Evolutionary conservation across 2,797 vertebrate genomes (phyloP).

Genomic region (Channallabes apus): DNA sequence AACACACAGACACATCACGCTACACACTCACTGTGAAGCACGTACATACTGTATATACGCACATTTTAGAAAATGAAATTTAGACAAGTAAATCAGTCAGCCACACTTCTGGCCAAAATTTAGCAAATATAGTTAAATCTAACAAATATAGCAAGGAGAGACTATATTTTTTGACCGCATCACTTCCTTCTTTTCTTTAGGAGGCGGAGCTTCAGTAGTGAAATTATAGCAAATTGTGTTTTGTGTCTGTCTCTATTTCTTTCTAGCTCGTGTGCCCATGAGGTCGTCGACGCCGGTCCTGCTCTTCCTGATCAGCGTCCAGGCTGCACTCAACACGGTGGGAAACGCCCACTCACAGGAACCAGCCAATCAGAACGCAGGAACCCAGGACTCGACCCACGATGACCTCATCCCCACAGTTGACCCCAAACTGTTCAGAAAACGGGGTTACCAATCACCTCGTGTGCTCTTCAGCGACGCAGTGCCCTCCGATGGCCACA

Average conservation of each 20-base stretch:
- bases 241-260: background rate
- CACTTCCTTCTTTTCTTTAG: background rate
- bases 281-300: constrained; percentile 96
- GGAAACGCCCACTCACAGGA: constrained; percentile 77
- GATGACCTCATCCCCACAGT: constrained; percentile 76
- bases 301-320: constrained; percentile 93
- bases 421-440: constrained; percentile 90
- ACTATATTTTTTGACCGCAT: background rate
- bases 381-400: constrained; percentile 54
- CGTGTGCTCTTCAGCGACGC: constrained; percentile 92
- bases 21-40: background rate
- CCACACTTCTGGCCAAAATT: no score
- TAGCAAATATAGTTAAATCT: background rate
- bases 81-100: background rate
- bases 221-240: background rate
- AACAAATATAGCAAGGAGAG: background rate
- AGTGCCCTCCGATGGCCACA: constrained; percentile 75
- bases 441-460: constrained; percentile 81
- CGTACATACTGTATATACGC: no score
- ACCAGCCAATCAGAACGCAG: constrained; percentile 72
- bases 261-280: constrained; percentile 87
- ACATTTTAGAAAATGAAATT: background rate
- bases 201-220: background rate
- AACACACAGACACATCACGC: background rate
- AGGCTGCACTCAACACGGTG: constrained; percentile 89